Percentiles rank a stretch among this genome's conserved stretches.
phyloP scores from a whole-genome alignment of 2,888 invertebrate species.

The Ramazzottius varieornatus region DNA sequence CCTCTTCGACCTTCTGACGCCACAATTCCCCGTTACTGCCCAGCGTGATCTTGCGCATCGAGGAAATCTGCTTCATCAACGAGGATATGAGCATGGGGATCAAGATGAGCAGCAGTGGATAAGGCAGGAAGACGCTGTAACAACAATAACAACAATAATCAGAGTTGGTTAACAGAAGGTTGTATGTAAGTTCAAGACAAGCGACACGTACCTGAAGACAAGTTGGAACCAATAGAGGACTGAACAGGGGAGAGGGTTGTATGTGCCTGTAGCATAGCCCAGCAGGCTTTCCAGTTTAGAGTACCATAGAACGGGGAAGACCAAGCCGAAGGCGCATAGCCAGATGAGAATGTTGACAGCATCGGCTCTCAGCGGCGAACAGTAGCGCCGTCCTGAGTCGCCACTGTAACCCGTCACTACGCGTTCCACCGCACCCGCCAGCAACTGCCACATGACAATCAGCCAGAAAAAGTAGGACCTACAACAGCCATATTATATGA shows the following conservation, averaged over 20 bases:
- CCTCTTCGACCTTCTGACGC: not conserved
- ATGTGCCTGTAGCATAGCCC: not conserved
- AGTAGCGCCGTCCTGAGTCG: not conserved
- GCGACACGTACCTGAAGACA: no score
- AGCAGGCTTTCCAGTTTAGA: not conserved
- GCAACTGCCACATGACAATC: not conserved
- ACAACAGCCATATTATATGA: no score
- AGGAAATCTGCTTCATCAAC: not conserved
- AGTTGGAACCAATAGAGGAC: not conserved
- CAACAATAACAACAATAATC: not conserved
- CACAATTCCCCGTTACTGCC: not conserved
- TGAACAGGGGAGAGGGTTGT: not conserved
- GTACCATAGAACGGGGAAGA: conserved; percentile 1
- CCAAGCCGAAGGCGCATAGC: not conserved
- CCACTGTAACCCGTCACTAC: not conserved
- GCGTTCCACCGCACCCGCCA: not conserved
- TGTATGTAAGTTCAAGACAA: no score
- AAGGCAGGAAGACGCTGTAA: not conserved
- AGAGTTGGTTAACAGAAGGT: no score
- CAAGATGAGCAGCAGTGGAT: not conserved
- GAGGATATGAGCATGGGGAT: not conserved
- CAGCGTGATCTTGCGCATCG: not conserved
- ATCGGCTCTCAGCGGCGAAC: not conserved
- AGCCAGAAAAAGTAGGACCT: not conserved
- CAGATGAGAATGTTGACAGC: not conserved